Conservation (phyloP, 2,113 vertebrate species). For the Melanotaenia duboulayi region DNA sequence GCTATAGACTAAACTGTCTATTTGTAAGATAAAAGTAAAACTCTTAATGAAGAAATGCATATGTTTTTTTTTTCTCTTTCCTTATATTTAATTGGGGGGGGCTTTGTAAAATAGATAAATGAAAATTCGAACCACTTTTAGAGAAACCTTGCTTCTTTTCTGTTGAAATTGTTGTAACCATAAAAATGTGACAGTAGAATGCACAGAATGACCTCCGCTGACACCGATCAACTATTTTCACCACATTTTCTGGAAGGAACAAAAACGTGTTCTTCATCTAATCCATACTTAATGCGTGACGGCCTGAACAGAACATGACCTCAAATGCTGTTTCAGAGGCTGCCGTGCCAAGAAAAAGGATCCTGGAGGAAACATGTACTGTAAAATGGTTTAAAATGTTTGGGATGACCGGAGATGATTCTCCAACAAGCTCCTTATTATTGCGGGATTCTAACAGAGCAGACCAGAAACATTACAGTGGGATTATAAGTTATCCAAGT, state of each 20-base stretch:
- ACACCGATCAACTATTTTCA: slow-evolving; percentile 55
- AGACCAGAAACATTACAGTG: slow-evolving; percentile 25
- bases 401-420: slow-evolving; percentile 55
- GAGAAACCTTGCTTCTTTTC: neutral
- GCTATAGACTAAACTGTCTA: no score
- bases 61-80: no score
- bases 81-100: no score
- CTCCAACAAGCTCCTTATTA: slow-evolving; percentile 59
- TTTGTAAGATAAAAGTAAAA: neutral
- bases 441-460: slow-evolving; percentile 53
- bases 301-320: slow-evolving; percentile 61
- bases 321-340: slow-evolving; percentile 50
- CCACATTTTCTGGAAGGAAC: slow-evolving; percentile 58
- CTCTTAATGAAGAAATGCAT: neutral
- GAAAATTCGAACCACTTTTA: neutral
- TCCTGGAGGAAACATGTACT: slow-evolving; percentile 44
- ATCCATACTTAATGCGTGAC: slow-evolving; percentile 66
- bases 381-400: slow-evolving; percentile 63
- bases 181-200: slow-evolving; percentile 37
- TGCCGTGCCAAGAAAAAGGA: slow-evolving; percentile 56
- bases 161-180: neutral
- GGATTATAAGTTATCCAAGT: slow-evolving; percentile 41
- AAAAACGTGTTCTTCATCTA: slow-evolving; percentile 53
- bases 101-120: no score
- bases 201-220: slow-evolving; percentile 29